phyloP scores from a whole-genome alignment of 2,888 invertebrate species.

The Machimus rusticus region DNA sequence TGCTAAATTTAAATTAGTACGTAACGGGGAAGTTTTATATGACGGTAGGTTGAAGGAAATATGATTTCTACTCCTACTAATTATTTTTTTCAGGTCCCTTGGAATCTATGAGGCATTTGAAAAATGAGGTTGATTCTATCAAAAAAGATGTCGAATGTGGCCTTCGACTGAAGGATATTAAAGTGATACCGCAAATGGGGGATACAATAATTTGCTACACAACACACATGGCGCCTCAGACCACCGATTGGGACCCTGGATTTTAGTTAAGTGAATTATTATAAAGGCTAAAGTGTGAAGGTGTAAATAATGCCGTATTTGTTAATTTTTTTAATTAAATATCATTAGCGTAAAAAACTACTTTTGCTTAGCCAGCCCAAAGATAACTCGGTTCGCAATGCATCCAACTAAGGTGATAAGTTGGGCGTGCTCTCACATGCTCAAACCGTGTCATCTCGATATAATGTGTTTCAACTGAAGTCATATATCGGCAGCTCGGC shows the following conservation, averaged over 20 bases:
- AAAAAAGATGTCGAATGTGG: slow-evolving; percentile 91
- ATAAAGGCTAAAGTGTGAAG: not conserved
- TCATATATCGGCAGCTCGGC: not conserved
- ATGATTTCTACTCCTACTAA: not conserved
- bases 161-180: slow-evolving; percentile 73
- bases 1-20: slow-evolving; percentile 72
- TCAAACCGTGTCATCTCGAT: slow-evolving; percentile 31
- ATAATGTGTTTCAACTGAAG: slow-evolving; percentile 2
- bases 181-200: slow-evolving; percentile 73
- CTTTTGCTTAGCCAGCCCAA: not conserved
- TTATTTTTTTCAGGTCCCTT: slow-evolving; percentile 57
- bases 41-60: slow-evolving; percentile 67
- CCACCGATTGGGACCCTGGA: slow-evolving; percentile 86
- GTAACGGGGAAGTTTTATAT: slow-evolving; percentile 72
- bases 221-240: slow-evolving; percentile 69
- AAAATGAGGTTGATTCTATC: slow-evolving; percentile 83
- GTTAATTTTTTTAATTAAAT: not conserved
- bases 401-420: slow-evolving; percentile 9
- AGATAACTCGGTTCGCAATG: not conserved
- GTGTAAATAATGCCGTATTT: not conserved
- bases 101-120: slow-evolving; percentile 86
- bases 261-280: slow-evolving; percentile 65
- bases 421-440: not conserved
- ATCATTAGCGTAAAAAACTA: not conserved
- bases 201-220: slow-evolving; percentile 83